These are phyloP conservation scores for Orussus abietinus DNA, from an alignment of 1,140 invertebrate species.

Conservation along the genomic window DNA sequence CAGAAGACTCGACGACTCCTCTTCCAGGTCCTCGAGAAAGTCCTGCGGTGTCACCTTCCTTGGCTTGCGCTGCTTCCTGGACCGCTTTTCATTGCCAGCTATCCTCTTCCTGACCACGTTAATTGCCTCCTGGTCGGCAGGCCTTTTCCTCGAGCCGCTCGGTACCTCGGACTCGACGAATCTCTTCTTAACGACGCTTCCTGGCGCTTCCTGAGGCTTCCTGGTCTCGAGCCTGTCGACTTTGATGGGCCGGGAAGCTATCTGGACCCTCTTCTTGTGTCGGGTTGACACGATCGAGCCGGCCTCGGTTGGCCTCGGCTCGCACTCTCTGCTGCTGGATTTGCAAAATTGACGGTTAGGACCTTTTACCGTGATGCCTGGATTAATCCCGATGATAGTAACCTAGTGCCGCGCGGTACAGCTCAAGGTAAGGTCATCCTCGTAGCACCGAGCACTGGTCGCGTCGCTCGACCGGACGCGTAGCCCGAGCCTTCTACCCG, in stretches of 20 bases:
- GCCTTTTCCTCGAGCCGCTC: no score
- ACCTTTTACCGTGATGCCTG: not conserved
- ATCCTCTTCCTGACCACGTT: no score
- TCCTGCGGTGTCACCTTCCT: slow-evolving; percentile 34
- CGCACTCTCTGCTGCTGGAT: slow-evolving; percentile 15
- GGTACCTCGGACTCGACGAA: no score
- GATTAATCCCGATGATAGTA: not conserved
- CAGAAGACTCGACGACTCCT: slow-evolving; percentile 4
- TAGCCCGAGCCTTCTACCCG: slow-evolving; percentile 11
- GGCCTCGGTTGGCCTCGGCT: no score
- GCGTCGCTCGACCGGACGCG: slow-evolving; percentile 3
- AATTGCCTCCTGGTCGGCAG: no score
- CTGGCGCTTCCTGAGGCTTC: no score
- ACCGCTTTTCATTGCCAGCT: no score
- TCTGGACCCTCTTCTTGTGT: no score
- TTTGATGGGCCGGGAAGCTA: no score
- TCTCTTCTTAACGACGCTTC: no score
- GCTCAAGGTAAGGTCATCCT: slow-evolving; percentile 4
- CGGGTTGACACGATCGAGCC: no score
- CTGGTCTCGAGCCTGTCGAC: no score
- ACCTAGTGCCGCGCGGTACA: not conserved
- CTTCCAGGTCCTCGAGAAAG: slow-evolving; percentile 1
- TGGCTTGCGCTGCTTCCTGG: slow-evolving; percentile 49
- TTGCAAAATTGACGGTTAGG: slow-evolving; percentile 22
- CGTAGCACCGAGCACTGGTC: slow-evolving; percentile 22